These are phyloP conservation scores for Acomys russatus DNA, from an alignment of 2,797 vertebrate genomes.

Conservation along the genomic window DNA sequence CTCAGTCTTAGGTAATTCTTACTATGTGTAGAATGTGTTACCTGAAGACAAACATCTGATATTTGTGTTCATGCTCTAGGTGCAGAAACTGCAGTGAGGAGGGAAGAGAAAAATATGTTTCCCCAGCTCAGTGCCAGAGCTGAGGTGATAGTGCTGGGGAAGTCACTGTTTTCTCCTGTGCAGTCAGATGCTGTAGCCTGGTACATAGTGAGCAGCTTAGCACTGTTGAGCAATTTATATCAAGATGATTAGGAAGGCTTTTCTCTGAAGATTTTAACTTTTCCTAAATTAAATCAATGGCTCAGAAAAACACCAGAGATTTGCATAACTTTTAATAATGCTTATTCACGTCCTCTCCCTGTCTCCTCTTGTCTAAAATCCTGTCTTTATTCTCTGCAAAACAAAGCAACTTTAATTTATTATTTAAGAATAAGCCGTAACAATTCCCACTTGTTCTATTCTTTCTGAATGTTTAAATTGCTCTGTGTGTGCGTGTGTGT, in stretches of 20 bases:
- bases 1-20: constrained; percentile 52
- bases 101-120: constrained; percentile 58
- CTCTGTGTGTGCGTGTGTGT: background rate
- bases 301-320: constrained; percentile 3
- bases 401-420: background rate
- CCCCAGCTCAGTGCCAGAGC: constrained; percentile 71
- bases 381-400: constrained; percentile 46
- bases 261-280: constrained; percentile 50
- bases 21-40: constrained; percentile 73
- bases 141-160: constrained; percentile 70
- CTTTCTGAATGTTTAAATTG: background rate
- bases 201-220: background rate
- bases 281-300: constrained; percentile 39
- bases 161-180: constrained; percentile 57
- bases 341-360: constrained; percentile 44
- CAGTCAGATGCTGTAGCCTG: constrained; percentile 45
- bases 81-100: constrained; percentile 66
- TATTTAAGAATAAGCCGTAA: background rate
- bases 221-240: constrained; percentile 48
- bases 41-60: constrained; percentile 78
- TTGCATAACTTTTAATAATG: background rate
- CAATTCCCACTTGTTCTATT: background rate
- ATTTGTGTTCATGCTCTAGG: constrained; percentile 80
- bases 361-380: background rate
- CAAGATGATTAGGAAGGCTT: constrained; percentile 56